Conservation (phyloP, 2,113 vertebrate species). For the Buteo buteo region DNA sequence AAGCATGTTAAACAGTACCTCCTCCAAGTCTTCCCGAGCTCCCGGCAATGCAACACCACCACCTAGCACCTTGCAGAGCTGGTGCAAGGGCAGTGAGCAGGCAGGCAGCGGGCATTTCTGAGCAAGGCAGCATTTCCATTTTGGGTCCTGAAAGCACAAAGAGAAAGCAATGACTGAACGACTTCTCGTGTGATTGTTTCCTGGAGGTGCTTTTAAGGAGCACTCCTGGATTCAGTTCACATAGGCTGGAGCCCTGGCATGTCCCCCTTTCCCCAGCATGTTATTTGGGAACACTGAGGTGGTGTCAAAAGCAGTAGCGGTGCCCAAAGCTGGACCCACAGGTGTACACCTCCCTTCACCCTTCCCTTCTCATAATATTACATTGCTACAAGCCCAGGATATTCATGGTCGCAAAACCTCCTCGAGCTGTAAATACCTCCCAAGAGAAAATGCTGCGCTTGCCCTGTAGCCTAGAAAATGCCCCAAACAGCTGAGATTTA, state of each 20-base stretch:
- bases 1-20: accelerated
- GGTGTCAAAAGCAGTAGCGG: background rate
- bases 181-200: accelerated
- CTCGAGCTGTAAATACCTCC: accelerated
- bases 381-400: background rate
- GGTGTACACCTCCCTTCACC: accelerated
- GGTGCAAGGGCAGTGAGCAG: background rate
- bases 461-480: background rate
- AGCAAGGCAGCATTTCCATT: background rate
- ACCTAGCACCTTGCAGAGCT: background rate
- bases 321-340: background rate
- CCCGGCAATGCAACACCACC: background rate
- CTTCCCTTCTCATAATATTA: background rate
- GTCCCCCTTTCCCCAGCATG: accelerated
- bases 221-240: background rate
- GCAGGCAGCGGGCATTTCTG: background rate
- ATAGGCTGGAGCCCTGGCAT: accelerated
- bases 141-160: accelerated
- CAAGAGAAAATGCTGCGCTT: background rate
- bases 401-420: background rate
- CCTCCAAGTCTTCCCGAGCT: background rate
- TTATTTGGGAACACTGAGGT: background rate
- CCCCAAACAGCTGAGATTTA: background rate
- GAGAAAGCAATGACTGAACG: accelerated
- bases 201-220: background rate